These are phyloP conservation scores for Ochropacha duplaris DNA, from an alignment of 2,888 invertebrate genomes.

Conservation along the genomic window DNA sequence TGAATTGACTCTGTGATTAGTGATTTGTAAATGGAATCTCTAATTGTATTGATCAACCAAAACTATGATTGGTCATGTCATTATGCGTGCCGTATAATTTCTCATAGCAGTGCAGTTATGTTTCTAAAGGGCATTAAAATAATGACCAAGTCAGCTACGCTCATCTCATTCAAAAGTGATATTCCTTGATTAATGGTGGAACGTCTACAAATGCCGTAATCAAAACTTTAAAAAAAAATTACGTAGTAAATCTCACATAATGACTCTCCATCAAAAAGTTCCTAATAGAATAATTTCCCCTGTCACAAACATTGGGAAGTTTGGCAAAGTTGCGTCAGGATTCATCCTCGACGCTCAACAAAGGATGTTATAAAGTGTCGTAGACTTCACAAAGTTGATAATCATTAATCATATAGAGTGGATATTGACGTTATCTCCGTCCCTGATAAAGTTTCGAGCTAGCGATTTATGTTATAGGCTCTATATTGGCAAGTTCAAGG, in stretches of 20 bases:
- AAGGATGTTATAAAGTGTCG: slow-evolving; percentile 45
- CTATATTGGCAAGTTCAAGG: slow-evolving; percentile 15
- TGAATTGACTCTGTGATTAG: neutral
- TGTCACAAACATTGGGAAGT: slow-evolving; percentile 44
- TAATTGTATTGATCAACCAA: neutral
- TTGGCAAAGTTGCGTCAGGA: slow-evolving; percentile 36
- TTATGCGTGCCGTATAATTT: neutral
- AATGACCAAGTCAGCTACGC: neutral
- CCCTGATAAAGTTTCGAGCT: slow-evolving; percentile 29
- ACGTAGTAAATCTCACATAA: slow-evolving; percentile 29
- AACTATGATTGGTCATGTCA: neutral
- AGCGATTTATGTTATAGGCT: slow-evolving; percentile 18
- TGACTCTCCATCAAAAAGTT: slow-evolving; percentile 35
- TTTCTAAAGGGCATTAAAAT: neutral
- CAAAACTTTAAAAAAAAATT: slow-evolving; percentile 15
- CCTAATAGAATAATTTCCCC: slow-evolving; percentile 45
- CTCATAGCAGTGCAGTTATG: neutral
- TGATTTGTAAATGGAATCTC: neutral
- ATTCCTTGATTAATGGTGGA: neutral
- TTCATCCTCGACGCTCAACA: slow-evolving; percentile 43
- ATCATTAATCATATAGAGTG: slow-evolving; percentile 50
- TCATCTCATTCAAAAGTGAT: neutral
- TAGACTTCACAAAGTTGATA: slow-evolving; percentile 28
- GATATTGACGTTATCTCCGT: slow-evolving; percentile 38
- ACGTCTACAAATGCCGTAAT: neutral